Evolutionary conservation across 2,113 vertebrate species (phyloP).

Genomic region (Asarcornis scutulata): DNA sequence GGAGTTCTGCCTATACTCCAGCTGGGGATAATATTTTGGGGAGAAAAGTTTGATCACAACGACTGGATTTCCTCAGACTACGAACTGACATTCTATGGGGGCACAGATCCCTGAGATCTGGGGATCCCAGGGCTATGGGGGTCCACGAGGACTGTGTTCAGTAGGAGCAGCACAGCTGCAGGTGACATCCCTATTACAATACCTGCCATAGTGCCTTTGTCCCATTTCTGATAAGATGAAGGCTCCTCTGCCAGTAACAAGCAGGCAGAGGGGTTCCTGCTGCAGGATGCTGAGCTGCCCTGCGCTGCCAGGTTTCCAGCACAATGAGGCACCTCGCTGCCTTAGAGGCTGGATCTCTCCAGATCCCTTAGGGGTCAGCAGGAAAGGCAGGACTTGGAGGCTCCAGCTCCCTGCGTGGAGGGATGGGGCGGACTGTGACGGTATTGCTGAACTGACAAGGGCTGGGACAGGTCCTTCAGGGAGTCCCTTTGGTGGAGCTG

Average conservation of each 20-base stretch:
- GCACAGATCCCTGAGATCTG: neutral
- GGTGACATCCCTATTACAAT: neutral
- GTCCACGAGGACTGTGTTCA: neutral
- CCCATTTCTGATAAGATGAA: neutral
- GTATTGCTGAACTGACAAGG: neutral
- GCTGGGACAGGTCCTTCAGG: neutral
- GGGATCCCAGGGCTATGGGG: neutral
- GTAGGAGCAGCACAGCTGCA: neutral
- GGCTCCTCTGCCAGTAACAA: neutral
- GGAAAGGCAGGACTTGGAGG: neutral
- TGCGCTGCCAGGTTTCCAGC: rapidly evolving
- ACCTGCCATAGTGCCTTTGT: neutral
- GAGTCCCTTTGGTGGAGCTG: neutral
- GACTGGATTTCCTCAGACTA: neutral
- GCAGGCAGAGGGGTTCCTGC: neutral
- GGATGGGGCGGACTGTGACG: neutral
- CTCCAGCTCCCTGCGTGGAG: neutral
- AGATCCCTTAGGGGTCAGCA: neutral
- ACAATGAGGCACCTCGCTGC: neutral
- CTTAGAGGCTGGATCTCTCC: neutral
- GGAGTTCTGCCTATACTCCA: neutral
- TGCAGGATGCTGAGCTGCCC: neutral
- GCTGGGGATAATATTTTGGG: neutral
- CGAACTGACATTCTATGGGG: neutral
- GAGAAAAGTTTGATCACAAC: neutral